These are phyloP conservation scores for Dasypus novemcinctus DNA, from an alignment of 2,113 vertebrate genomes.

Conservation along the genomic window DNA sequence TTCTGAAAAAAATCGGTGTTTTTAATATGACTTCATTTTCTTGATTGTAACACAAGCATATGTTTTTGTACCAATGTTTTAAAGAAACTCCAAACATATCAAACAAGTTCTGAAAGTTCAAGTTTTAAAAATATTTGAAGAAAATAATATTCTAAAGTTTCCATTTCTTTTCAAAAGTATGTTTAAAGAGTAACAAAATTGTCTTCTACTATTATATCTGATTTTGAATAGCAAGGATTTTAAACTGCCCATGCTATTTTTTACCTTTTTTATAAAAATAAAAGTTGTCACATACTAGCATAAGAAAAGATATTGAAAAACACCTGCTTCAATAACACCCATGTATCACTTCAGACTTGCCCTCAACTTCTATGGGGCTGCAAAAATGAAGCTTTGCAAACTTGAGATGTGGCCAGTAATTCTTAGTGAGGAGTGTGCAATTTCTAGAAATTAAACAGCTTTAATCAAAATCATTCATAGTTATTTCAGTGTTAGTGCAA, in stretches of 20 bases:
- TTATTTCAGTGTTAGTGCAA: background rate
- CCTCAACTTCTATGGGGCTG: background rate
- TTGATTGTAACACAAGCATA: background rate
- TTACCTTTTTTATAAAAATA: background rate
- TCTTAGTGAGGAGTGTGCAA: background rate
- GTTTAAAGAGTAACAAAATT: background rate
- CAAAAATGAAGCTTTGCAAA: background rate
- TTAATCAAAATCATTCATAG: background rate
- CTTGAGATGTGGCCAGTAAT: background rate
- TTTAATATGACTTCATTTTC: conserved; percentile 1
- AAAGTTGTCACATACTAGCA: background rate
- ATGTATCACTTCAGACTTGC: background rate
- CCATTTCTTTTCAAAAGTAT: conserved; percentile 34
- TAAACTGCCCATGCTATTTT: background rate
- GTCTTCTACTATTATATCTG: background rate
- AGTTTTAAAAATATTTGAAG: conserved; percentile 35
- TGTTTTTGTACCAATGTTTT: background rate
- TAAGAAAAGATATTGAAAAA: background rate
- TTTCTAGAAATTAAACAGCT: background rate
- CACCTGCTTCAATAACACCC: background rate
- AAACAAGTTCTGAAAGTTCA: background rate
- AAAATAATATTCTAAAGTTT: conserved; percentile 13
- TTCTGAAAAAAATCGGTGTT: conserved; percentile 7
- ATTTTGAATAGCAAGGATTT: conserved; percentile 12
- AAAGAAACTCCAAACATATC: background rate